phyloP scores from a whole-genome alignment of 2,113 vertebrate genomes.

The Python bivittatus region DNA sequence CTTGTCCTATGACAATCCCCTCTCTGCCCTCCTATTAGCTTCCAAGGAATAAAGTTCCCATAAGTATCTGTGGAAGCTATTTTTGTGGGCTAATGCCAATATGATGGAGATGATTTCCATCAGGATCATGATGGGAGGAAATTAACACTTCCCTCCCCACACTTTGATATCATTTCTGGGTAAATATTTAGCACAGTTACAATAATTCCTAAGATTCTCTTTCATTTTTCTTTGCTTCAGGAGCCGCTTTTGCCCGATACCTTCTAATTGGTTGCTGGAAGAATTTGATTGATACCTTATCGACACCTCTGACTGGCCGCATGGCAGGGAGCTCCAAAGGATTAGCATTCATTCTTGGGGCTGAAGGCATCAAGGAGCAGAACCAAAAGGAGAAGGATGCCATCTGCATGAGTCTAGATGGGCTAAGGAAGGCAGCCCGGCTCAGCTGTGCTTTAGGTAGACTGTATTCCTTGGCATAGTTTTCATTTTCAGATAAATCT shows the following conservation, averaged over 20 bases:
- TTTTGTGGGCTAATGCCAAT: background rate
- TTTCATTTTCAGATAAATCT: background rate
- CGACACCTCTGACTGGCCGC: constrained; percentile 89
- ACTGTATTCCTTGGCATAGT: background rate
- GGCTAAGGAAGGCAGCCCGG: constrained; percentile 89
- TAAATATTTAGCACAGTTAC: background rate
- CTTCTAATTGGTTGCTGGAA: constrained; percentile 96
- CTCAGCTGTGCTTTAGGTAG: constrained; percentile 94
- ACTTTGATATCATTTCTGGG: background rate
- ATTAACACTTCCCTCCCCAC: background rate
- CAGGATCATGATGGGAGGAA: background rate
- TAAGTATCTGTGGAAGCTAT: background rate
- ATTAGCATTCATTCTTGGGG: constrained; percentile 90
- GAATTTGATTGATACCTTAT: constrained; percentile 94
- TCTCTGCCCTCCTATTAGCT: background rate
- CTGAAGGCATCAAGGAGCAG: constrained; percentile 91
- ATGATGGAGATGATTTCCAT: background rate
- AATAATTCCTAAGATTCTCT: constrained; percentile 6
- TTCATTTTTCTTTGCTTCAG: constrained; percentile 64
- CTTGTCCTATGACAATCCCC: background rate
- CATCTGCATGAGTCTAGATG: constrained; percentile 94
- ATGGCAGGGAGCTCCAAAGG: constrained; percentile 93
- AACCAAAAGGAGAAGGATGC: constrained; percentile 92
- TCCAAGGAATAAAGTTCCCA: background rate
- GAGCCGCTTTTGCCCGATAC: constrained; percentile 89